Evolutionary conservation across 2,113 vertebrate species (phyloP), one percentile per base, ranked within the genome.

Genomic region (Neogobius melanostomus): DNA sequence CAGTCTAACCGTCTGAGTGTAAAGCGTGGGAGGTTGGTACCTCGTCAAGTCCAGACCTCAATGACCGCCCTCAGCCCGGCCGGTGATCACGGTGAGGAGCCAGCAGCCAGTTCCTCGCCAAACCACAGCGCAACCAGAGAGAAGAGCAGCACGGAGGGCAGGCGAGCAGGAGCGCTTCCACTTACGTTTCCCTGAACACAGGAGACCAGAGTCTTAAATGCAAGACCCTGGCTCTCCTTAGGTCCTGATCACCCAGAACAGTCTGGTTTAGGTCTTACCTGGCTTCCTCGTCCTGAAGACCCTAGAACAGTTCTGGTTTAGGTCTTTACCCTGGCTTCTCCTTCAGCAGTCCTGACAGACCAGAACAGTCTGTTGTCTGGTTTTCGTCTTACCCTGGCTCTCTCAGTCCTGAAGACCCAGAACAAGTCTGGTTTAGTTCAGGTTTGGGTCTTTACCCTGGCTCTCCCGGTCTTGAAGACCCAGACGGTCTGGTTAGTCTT

Each of bases 91-190:
- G n/a, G n/a, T n/a, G 68, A 97, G 96, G 50, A 97, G 95, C 95
- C 88, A 98, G 85, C 66, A 99, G 89, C 0, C n/a, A n/a, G n/a
- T n/a, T n/a, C n/a, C n/a, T n/a, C n/a, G n/a, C n/a, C n/a, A n/a
- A n/a, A n/a, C n/a, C n/a, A n/a, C n/a, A n/a, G n/a, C n/a, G n/a
- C n/a, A n/a, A 98, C 90, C 28, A 98, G 90, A 5, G 94, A 73
- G 82, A 97, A 97, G 88, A 99, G 92, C 68, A 98, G 77, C 56
- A 99, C 98, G 36, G 98, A 98, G 0, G 98, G 98, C 5, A 99
- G 88, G 59, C 98, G n/a, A 99, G 74, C 98, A 99, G 0, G 97
- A 98, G 77, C 95, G 95, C 87, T 98, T 99, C 97, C 98, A 99
- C 75, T 96, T 97, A 91, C 82, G 91, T 74, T 95, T 99, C 3